These are phyloP conservation scores for Melanchra persicariae DNA, from an alignment of 2,888 invertebrate genomes.

Conservation along the genomic window DNA sequence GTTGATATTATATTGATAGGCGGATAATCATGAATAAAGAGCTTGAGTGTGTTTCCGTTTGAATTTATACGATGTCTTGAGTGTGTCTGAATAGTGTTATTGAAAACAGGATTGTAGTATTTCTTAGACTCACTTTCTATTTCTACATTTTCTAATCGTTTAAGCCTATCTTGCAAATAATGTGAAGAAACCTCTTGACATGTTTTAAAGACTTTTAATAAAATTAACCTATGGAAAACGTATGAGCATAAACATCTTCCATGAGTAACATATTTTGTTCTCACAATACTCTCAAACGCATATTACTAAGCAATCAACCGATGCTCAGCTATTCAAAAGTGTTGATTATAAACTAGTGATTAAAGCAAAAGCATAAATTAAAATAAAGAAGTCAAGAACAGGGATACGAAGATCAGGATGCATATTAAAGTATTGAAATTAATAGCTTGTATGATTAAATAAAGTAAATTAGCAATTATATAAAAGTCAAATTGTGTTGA, in stretches of 20 bases:
- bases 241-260: conserved; percentile 16
- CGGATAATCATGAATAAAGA: conserved; percentile 27
- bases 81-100: neutral
- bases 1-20: conserved; percentile 50
- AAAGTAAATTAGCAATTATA: conserved; percentile 24
- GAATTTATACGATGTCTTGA: neutral
- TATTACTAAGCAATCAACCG: conserved; percentile 12
- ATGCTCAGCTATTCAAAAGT: conserved; percentile 1
- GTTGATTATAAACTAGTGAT: conserved; percentile 10
- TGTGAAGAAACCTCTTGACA: neutral
- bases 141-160: conserved; percentile 1
- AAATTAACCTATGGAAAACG: conserved; percentile 8
- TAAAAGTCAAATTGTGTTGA: conserved; percentile 12
- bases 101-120: conserved; percentile 6
- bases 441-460: conserved; percentile 17
- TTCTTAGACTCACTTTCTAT: neutral
- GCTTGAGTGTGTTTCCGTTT: neutral
- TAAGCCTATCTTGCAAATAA: conserved; percentile 27
- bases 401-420: conserved; percentile 1
- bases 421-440: conserved; percentile 23
- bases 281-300: neutral
- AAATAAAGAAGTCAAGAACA: conserved; percentile 27
- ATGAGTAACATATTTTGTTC: neutral
- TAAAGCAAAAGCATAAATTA: conserved; percentile 22
- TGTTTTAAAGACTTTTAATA: neutral